These are phyloP conservation scores for Mizuhopecten yessoensis DNA, from an alignment of 1,140 invertebrate genomes.

Conservation along the genomic window DNA sequence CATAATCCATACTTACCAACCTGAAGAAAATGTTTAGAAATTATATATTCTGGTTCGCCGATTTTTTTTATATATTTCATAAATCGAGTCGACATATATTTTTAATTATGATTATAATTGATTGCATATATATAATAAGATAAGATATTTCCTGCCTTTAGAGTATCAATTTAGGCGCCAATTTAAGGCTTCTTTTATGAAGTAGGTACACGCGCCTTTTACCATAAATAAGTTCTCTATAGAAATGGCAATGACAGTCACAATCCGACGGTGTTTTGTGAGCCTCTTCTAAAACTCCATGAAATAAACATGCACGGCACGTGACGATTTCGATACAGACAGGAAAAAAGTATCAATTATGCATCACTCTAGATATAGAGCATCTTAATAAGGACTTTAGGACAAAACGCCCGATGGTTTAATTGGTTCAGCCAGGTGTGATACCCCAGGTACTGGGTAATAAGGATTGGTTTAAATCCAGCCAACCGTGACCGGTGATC, in stretches of 20 bases:
- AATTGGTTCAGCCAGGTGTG: neutral
- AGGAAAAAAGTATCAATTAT: neutral
- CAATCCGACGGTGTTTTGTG: neutral
- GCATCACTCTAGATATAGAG: neutral
- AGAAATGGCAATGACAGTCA: neutral
- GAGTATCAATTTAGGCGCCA: neutral
- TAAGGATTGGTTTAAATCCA: neutral
- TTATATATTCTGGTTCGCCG: too few species aligned
- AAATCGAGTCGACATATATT: too few species aligned
- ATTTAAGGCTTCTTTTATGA: neutral
- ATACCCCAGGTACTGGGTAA: neutral
- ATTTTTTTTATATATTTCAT: too few species aligned
- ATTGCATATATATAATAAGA: too few species aligned
- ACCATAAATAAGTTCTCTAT: neutral
- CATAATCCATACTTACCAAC: too few species aligned
- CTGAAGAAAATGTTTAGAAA: too few species aligned
- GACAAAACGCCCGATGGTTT: neutral
- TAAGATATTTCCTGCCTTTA: neutral
- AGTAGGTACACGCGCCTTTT: too few species aligned
- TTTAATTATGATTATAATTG: too few species aligned
- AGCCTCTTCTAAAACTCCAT: neutral
- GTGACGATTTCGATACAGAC: conserved; percentile 25
- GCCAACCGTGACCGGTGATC: neutral
- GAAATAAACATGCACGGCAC: conserved; percentile 13
- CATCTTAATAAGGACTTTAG: neutral